Evolutionary conservation across 2,797 vertebrate species (phyloP).

Genomic region (Rachycentron canadum): DNA sequence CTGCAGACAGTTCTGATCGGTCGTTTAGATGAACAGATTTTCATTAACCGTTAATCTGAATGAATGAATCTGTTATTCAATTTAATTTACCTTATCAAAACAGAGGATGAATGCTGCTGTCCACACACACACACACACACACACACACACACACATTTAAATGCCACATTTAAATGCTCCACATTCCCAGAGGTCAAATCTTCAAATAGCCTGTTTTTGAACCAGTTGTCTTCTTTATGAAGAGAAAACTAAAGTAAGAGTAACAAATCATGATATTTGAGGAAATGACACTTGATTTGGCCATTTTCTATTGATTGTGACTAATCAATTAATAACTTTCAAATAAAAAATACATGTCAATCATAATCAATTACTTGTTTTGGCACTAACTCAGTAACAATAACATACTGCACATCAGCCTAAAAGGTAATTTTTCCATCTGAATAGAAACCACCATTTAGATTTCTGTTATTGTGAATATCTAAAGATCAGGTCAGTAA

Average conservation of each 20-base stretch:
- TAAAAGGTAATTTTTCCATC: slow-evolving; percentile 8
- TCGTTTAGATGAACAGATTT: neutral
- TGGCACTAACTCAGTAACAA: neutral
- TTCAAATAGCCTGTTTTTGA: too few species aligned
- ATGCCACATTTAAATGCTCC: too few species aligned
- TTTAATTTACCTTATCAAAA: neutral
- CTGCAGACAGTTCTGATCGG: neutral
- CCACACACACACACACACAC: too few species aligned
- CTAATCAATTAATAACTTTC: neutral
- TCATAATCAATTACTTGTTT: neutral
- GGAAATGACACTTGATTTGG: neutral
- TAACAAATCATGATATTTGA: neutral
- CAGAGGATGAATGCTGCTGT: too few species aligned
- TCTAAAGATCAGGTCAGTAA: slow-evolving; percentile 17
- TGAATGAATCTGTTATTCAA: neutral
- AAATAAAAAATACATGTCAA: neutral
- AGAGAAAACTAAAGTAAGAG: neutral
- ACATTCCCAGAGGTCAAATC: too few species aligned
- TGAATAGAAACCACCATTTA: slow-evolving; percentile 1
- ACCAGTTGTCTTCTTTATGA: too few species aligned
- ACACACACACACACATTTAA: too few species aligned
- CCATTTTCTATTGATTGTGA: neutral
- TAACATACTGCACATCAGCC: neutral
- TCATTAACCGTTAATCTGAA: neutral
- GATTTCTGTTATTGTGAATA: neutral